Conservation (phyloP, 2,888 invertebrate species). For the Sphaeridia pumilis region DNA sequence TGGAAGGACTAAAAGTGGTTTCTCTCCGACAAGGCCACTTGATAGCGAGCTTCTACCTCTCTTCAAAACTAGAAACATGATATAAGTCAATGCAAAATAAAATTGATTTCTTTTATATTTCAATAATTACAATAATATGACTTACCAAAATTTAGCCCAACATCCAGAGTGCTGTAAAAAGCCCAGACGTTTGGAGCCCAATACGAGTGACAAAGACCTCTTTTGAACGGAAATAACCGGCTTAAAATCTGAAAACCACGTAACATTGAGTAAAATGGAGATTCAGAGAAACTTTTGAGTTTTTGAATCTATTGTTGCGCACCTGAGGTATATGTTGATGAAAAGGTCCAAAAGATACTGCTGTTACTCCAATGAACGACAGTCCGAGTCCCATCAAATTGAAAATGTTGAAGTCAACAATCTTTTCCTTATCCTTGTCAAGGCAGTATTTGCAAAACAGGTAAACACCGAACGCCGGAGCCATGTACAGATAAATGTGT, state of each 20-base stretch:
- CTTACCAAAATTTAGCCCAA: conserved; percentile 44
- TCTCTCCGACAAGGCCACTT: conserved; percentile 86
- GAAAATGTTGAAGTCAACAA: not conserved
- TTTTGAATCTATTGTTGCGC: too few relatives aligned
- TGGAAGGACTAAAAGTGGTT: conserved; percentile 67
- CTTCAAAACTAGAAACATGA: conserved; percentile 46
- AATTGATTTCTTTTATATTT: too few relatives aligned
- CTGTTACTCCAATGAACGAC: conserved; percentile 57
- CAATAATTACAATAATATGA: too few relatives aligned
- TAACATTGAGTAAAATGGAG: too few relatives aligned
- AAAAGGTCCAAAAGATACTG: conserved; percentile 79
- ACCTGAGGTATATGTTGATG: conserved; percentile 47
- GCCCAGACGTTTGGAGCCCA: conserved; percentile 99
- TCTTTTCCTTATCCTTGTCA: not conserved
- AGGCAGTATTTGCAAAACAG: conserved; percentile 65
- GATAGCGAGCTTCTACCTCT: conserved; percentile 52
- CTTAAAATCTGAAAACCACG: conserved; percentile 55
- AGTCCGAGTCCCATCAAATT: conserved; percentile 11
- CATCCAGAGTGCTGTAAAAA: conserved; percentile 78
- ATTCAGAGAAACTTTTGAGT: too few relatives aligned
- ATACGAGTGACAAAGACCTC: conserved; percentile 93
- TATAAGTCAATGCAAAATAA: too few relatives aligned
- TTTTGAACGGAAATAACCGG: conserved; percentile 87
- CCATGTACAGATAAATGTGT: conserved; percentile 91
- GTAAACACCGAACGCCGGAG: conserved; percentile 81